Evolutionary conservation across 1,140 invertebrate species (phyloP), one percentile per base, ranked within the genome.

Genomic region (Trachymyrmex septentrionalis): DNA sequence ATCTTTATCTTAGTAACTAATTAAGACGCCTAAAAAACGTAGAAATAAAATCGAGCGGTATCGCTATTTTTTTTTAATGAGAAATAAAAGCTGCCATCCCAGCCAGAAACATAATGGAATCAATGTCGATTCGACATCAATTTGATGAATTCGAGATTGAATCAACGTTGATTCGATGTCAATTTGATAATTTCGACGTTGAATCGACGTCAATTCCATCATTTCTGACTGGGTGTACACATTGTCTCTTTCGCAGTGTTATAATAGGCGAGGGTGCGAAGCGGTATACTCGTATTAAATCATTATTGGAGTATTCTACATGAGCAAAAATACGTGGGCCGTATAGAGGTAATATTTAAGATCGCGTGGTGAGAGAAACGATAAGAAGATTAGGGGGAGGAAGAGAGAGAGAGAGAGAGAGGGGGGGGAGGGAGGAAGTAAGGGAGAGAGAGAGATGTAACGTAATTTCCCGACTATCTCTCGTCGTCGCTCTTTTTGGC

Each of bases 261-360:
- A 61, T 61, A 73, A 27, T 53, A 71, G 10, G 34, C 38, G 67
- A 38, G n/a, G 53, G 67, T 16, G 14, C 14, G 3, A 14, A 16
- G 21, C 53, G 19, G 21, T 72, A 59, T 72, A n/a, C n/a, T n/a
- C n/a, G n/a, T n/a, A 82, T 82, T 82, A 63, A 84, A 82, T 82
- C 38, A 38, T 82, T 59, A 82, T 61, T 55, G 38, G 53, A 53
- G 24, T 34, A 82, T 82, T 82, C 55, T 48, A 38, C 38, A 30
- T 30, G 67, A 21, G 27, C 80, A 75, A 12, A 44, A 53, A 50
- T 73, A 61, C 10, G 2, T 24, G 14, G 78, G 34, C 24, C 38
- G 9, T 14, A 27, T 82, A 19, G 67, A 73, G 44, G n/a, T 48
- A 24, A 61, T 84, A 84, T 75, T 84, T 75, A 75, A 84, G 69